Base-by-base conservation (phyloP, 2,113 vertebrate species). In the Shinisaurus crocodilurus region DNA sequence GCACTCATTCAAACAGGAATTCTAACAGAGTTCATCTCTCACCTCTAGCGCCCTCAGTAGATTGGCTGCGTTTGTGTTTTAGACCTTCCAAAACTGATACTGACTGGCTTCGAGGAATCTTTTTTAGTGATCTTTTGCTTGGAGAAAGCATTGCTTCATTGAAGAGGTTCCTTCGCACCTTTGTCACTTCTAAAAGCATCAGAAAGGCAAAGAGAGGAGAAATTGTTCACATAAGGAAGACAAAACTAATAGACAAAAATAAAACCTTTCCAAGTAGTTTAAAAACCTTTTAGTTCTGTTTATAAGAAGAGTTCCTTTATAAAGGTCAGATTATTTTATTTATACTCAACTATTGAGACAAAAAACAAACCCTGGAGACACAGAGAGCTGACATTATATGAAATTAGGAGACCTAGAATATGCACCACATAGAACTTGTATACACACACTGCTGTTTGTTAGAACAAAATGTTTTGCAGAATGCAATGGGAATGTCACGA, bases 121-220 rank as follows among this genome's bases (percentile, higher is more conserved):
- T 96, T 80, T 98, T 98, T 32, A 80, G 5, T 0, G 92, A 94
- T 67, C 92, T 97, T 96, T 98, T 99, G 0, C 98, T 97, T 4
- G 97, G 97, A 34, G 98, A 98, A 82, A 94, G 82, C 0, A 95
- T 91, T 91, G 98, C 96, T 93, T 98, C 97, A 87, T 98, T 99
- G 96, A 99, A 99, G 77, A 99, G 97, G 89, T 99, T 99, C 95
- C 99, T 98, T 92, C 99, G 97, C 57, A 99, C 99, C 91, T 99
- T 99, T n/a, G 98, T 99, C 85, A 99, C 98, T 93, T 99, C 98
- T 99, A 94, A 88, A 89, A 92, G 23, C 65, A 88, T 15, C 40
- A 91, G 83, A n/a, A 94, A 65, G 74, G 18, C 70, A 91, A 74
- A 83, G 16, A 43, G 32, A 72, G 29, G 29, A 18, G 15, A 20